phyloP scores from a whole-genome alignment of 2,888 invertebrate genomes.

The Tholera decimalis region DNA sequence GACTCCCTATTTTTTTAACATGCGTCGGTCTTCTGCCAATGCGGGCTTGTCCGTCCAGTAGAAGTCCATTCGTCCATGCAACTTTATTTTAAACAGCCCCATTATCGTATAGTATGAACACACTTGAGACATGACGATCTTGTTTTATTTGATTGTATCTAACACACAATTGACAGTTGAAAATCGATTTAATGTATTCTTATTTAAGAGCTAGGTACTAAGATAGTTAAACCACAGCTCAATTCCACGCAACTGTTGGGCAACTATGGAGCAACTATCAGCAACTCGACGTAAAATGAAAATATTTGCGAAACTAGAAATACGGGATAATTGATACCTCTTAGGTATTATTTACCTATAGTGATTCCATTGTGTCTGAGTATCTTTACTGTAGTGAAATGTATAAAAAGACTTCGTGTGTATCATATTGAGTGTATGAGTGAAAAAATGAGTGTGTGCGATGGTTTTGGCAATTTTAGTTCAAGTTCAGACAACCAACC shows the following conservation, averaged over 20 bases:
- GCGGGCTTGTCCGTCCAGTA: too few species aligned
- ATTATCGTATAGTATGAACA: too few species aligned
- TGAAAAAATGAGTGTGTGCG: not conserved
- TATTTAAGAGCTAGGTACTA: not conserved
- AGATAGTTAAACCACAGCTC: not conserved
- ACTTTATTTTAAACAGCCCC: too few species aligned
- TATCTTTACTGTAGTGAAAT: conserved; percentile 34
- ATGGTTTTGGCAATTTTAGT: not conserved
- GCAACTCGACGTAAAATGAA: not conserved
- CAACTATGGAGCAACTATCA: not conserved
- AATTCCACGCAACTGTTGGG: not conserved
- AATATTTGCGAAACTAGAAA: not conserved
- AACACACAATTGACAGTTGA: not conserved
- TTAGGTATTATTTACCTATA: conserved; percentile 35
- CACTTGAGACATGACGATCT: too few species aligned
- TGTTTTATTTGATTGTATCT: too few species aligned
- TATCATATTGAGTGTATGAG: conserved; percentile 1
- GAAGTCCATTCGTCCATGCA: too few species aligned
- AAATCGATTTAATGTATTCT: not conserved
- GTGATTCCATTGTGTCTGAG: conserved; percentile 35
- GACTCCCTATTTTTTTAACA: not conserved
- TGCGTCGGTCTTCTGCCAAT: too few species aligned
- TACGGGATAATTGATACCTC: conserved; percentile 31
- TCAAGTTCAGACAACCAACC: not conserved
- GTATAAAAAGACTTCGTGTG: conserved; percentile 21